phyloP scores from a whole-genome alignment of 1,140 invertebrate species.

The Elysia chlorotica region DNA sequence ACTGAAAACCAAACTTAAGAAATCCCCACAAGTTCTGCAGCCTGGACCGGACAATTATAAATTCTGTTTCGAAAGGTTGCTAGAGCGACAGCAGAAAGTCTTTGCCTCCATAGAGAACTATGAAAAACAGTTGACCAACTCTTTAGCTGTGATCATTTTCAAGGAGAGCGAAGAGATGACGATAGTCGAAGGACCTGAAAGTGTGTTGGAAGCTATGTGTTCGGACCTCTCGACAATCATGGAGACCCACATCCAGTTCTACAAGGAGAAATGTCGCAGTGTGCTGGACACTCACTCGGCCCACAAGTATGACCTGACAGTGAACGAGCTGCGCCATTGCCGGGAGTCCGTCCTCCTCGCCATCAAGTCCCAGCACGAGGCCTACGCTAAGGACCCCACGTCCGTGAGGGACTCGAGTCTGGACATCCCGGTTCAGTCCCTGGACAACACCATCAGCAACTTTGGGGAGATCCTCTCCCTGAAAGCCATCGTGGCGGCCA shows the following conservation, averaged over 20 bases:
- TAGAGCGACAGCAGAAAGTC: conserved; percentile 34
- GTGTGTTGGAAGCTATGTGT: conserved; percentile 33
- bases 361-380: conserved; percentile 23
- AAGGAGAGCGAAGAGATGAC: conserved; percentile 37
- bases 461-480: conserved; percentile 43
- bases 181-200: conserved; percentile 32
- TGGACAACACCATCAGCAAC: conserved; percentile 36
- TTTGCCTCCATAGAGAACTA: conserved; percentile 30
- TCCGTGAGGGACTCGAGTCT: conserved; percentile 9
- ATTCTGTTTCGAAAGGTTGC: conserved; percentile 41
- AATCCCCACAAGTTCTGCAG: conserved; percentile 21
- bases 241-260: conserved; percentile 33
- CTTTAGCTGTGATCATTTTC: conserved; percentile 32
- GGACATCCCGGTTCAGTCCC: conserved; percentile 30
- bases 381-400: conserved; percentile 14
- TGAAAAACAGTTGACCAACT: conserved; percentile 28
- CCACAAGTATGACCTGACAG: conserved; percentile 30
- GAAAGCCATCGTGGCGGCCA: conserved; percentile 37
- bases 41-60: conserved; percentile 31
- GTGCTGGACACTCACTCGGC: conserved; percentile 25
- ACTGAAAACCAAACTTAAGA: conserved; percentile 40
- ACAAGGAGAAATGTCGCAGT: conserved; percentile 31
- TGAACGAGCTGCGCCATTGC: conserved; percentile 22
- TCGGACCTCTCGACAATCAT: conserved; percentile 37
- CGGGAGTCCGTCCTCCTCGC: conserved; percentile 21